These are phyloP conservation scores for Nasonovia ribisnigri DNA, from an alignment of 2,888 invertebrate species.

Conservation along the genomic window DNA sequence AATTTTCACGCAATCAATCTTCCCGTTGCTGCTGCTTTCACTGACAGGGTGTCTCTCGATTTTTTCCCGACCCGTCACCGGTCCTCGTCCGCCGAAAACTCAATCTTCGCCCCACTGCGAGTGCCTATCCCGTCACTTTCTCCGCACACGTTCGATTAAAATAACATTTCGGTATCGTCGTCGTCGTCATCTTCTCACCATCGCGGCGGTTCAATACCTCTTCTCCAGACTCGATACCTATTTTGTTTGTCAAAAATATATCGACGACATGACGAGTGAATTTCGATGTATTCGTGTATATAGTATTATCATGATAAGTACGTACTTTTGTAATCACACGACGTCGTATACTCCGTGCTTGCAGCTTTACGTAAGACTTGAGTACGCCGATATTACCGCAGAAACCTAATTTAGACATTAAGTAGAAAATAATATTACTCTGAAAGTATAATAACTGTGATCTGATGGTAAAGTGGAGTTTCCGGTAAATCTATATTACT, in stretches of 20 bases:
- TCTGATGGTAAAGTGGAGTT: neutral
- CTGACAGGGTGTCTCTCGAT: conserved; percentile 46
- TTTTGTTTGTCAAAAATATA: conserved; percentile 9
- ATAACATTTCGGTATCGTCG: conserved; percentile 25
- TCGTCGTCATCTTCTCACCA: neutral
- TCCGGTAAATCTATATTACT: neutral
- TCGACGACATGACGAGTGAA: neutral
- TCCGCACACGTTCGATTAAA: conserved; percentile 34
- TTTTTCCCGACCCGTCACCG: conserved; percentile 31
- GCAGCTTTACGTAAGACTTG: neutral
- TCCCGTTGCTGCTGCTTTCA: neutral
- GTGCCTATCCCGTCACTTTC: neutral
- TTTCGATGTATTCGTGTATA: neutral
- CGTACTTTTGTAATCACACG: neutral
- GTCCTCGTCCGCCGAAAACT: neutral
- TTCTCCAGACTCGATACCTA: neutral
- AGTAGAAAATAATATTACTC: neutral
- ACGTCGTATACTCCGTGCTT: too few species aligned
- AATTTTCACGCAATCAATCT: conserved; percentile 47
- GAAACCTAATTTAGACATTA: neutral
- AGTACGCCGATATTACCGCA: neutral
- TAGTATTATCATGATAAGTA: neutral
- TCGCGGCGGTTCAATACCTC: too few species aligned
- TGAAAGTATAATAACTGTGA: neutral
- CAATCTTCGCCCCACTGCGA: conserved; percentile 23